Evolutionary conservation across 2,113 vertebrate genomes (phyloP).

Genomic region (Urocitellus parryii): DNA sequence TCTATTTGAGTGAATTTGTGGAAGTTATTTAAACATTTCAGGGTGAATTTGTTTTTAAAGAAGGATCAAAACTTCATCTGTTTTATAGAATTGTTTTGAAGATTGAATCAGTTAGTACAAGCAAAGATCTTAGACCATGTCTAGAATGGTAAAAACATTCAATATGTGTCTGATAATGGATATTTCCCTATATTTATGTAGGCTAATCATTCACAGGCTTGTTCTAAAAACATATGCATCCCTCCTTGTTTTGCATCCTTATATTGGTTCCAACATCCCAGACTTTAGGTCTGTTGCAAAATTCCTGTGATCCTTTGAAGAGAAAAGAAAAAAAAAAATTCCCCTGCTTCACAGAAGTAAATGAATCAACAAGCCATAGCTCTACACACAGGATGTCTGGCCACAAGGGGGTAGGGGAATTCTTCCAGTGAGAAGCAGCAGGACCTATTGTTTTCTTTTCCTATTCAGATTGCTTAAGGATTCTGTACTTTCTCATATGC

Average conservation of each 20-base stretch:
- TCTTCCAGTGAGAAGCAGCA: background rate
- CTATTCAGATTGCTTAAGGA: background rate
- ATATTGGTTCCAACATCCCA: background rate
- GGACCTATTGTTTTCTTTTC: background rate
- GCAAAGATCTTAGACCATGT: background rate
- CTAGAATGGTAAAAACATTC: background rate
- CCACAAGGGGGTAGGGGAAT: no score
- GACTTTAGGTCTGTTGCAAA: background rate
- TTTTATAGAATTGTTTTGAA: background rate
- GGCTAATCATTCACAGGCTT: background rate
- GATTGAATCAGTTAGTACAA: background rate
- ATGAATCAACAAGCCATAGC: background rate
- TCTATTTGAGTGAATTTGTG: background rate
- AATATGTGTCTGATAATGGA: background rate
- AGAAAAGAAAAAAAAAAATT: background rate
- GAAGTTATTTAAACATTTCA: background rate
- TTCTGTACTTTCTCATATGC: background rate
- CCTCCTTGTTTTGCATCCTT: background rate
- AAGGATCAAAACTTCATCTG: background rate
- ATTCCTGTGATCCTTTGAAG: background rate
- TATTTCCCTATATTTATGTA: background rate
- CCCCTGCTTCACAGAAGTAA: background rate
- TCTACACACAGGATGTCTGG: background rate
- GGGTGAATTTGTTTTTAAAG: background rate
- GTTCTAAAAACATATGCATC: background rate